Evolutionary conservation across 2,797 vertebrate genomes (phyloP), one percentile per base, ranked within the genome.

Genomic region (Crenichthys baileyi): DNA sequence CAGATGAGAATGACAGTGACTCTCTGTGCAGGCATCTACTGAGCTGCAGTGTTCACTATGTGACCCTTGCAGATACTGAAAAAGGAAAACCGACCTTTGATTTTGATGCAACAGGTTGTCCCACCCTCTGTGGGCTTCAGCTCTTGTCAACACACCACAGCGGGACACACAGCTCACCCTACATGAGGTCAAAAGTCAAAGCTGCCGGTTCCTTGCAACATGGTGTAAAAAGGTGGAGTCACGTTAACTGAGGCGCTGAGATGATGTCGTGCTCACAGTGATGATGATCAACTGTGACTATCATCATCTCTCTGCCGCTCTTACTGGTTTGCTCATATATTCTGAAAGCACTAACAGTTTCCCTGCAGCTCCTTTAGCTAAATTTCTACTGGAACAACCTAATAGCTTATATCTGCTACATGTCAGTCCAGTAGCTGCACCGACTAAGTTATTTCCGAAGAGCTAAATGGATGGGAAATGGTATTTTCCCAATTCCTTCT

Each of bases 121-220:
- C 13, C 20, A 73, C 15, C 41, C 80, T 26, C 67, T 50, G 15
- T 3, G 65, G 84, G 83, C 80, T 81, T 80, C 85, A 60, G 56
- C 79, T 76, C 81, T 16, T 81, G 83, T 91, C 87, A 83, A 78
- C 89, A 83, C 65, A 75, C 22, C 11, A 50, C 1, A 31, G 77
- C 41, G 36, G 81, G 78, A 89, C 78, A 26, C 65, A 74, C 81
- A 73, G 75, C 73, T 79, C 78, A 15, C 79, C 79, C 74, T 70
- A 31, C 72, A 26, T 3, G n/a, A 81, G 81, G 80, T 90, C 84
- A 88, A 70, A 86, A 83, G 82, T 85, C 85, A 73, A 18, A 72
- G 77, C 60, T 71, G 68, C 77, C 83, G 46, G 76, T 61, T 56
- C 73, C 82, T 83, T 83, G 75, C 76, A 11, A 85, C 78, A 81